These are phyloP conservation scores for Apotomis betuletana DNA, from an alignment of 2,888 invertebrate genomes.

Conservation along the genomic window DNA sequence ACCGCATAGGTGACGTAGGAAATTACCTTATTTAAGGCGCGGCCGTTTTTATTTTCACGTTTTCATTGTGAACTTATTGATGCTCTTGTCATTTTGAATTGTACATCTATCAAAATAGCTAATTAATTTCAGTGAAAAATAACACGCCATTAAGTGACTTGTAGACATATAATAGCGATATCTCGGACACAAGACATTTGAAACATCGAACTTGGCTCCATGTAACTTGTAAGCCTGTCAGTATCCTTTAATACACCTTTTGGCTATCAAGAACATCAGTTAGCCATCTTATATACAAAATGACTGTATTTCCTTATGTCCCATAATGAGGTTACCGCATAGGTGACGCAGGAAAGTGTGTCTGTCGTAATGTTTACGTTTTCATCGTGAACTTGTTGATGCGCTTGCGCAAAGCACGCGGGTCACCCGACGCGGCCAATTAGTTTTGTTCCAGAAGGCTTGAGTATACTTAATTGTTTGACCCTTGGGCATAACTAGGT, in stretches of 20 bases:
- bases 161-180: no score
- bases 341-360: constrained; percentile 19
- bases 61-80: constrained; percentile 35
- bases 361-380: constrained; percentile 35
- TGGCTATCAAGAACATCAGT: constrained; percentile 36
- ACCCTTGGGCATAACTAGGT: neutral
- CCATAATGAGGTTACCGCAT: constrained; percentile 16
- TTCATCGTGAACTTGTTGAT: constrained; percentile 32
- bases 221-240: neutral
- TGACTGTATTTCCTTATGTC: constrained; percentile 27
- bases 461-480: neutral
- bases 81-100: constrained; percentile 1
- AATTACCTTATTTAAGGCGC: no score
- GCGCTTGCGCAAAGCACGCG: constrained; percentile 29
- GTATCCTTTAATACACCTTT: constrained; percentile 19
- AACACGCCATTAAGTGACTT: no score
- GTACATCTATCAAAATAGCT: no score
- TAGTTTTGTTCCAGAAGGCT: neutral
- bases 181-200: no score
- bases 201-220: neutral
- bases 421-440: neutral
- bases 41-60: no score
- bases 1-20: no score
- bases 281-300: constrained; percentile 30
- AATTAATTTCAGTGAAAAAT: no score